A percentile compares a stretch with the other conserved stretches of the same genome.
Conservation (phyloP, 2,797 vertebrate species). For the Microtus agrestis region DNA sequence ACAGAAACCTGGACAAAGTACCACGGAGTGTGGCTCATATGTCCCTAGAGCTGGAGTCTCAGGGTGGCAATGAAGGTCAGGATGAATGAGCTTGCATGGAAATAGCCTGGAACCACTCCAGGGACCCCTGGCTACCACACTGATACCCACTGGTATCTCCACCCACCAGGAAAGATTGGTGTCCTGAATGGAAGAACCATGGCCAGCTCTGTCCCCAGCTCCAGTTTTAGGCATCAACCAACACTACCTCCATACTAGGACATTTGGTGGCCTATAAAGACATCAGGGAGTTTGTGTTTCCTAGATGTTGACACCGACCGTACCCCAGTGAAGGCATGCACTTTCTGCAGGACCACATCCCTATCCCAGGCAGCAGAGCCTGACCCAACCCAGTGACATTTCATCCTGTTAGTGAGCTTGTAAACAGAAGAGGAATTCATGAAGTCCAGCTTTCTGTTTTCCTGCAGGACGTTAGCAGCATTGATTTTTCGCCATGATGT, state of each 20-base stretch:
- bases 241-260: background rate
- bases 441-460: constrained; percentile 46
- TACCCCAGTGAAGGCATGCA: background rate
- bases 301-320: fast-evolving
- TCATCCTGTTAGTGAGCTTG: constrained; percentile 30
- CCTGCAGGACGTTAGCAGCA: constrained; percentile 62
- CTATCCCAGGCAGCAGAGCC: background rate
- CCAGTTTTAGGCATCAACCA: background rate
- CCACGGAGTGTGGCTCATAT: fast-evolving
- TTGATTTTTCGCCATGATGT: constrained; percentile 61
- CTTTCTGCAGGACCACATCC: background rate
- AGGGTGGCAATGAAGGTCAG: background rate
- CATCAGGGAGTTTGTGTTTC: background rate
- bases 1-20: background rate
- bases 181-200: background rate
- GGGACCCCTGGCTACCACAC: fast-evolving
- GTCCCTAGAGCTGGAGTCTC: background rate
- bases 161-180: background rate
- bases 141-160: background rate
- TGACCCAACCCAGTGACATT: background rate
- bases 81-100: background rate
- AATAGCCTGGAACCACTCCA: background rate
- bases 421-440: constrained; percentile 66
- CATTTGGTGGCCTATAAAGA: background rate
- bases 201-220: background rate